Evolutionary conservation across 2,888 invertebrate species (phyloP), one percentile per base, ranked within the genome.

Genomic region (Oscheius sp.): DNA sequence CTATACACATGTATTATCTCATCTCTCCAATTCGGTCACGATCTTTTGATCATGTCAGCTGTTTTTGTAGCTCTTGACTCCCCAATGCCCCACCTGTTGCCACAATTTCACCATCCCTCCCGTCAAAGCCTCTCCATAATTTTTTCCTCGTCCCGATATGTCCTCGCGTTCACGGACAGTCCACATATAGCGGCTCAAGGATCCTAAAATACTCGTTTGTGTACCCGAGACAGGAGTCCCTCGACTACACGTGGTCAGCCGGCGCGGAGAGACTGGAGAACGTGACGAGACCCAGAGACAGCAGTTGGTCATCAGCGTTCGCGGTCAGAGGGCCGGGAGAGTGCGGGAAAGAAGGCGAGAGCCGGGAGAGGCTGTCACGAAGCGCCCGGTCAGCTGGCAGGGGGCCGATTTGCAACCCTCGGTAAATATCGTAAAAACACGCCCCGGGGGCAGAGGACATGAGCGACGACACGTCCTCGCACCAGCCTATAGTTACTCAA

Each of bases 341-440:
- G 70, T 58, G 29, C 48, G 58, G 32, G 53, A 37, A 47, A n/a
- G 11, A 21, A 33, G 66, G 53, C 33, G 66, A 53, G 33, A 32
- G 35, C 29, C 32, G 29, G 47, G 55, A 13, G 21, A 50, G 48
- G 73, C 73, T 57, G 73, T 73, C 73, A 55, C 73, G 73, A 58
- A 57, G 59, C 57, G 71, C 32, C 50, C 65, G 73, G 73, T 73
- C 73, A 65, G 73, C 65, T 65, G 65, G 73, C 65, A 63, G 50
- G 58, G n/a, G 60, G 63, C 73, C 73, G 55, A 65, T 73, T 73
- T 63, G 73, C 73, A 63, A 65, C 63, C 63, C 57, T 55, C 62
- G 63, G 73, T 73, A 73, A 73, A 73, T 73, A 73, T 63, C 73
- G 73, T 73, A 73, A 73, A 73, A 73, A 73, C 73, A 73, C 57